Conservation (phyloP, 2,888 invertebrate species). For the Xylota sylvarum region DNA sequence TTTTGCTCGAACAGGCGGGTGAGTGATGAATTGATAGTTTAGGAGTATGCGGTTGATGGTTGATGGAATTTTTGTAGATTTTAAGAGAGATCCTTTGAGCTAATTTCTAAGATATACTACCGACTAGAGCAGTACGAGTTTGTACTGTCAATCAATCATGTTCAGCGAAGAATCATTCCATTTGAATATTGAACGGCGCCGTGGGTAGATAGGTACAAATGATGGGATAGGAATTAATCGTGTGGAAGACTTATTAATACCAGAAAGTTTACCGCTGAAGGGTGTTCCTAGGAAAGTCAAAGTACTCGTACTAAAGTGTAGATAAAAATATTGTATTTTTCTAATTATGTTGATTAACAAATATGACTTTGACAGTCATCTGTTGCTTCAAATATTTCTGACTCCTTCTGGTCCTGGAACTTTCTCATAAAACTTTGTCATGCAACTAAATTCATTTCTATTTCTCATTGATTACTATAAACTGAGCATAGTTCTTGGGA, state of each 20-base stretch:
- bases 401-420: too few species aligned
- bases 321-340: too few species aligned
- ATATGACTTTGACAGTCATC: too few species aligned
- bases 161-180: slow-evolving; percentile 35
- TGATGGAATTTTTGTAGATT: slow-evolving; percentile 41
- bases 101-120: slow-evolving; percentile 44
- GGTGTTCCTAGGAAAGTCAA: neutral
- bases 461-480: too few species aligned
- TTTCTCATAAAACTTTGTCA: too few species aligned
- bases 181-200: neutral
- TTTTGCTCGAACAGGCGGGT: slow-evolving; percentile 16
- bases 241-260: slow-evolving; percentile 4
- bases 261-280: neutral
- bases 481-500: too few species aligned
- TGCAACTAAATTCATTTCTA: too few species aligned
- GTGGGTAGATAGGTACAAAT: slow-evolving; percentile 5
- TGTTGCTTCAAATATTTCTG: too few species aligned
- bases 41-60: slow-evolving; percentile 2
- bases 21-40: slow-evolving; percentile 66
- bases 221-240: neutral
- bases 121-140: slow-evolving; percentile 28
- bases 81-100: slow-evolving; percentile 15
- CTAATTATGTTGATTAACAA: too few species aligned
- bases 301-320: too few species aligned
- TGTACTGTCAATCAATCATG: slow-evolving; percentile 65